Evolutionary conservation across 2,113 vertebrate species (phyloP), one percentile per base, ranked within the genome.

Genomic region (Menura novaehollandiae): DNA sequence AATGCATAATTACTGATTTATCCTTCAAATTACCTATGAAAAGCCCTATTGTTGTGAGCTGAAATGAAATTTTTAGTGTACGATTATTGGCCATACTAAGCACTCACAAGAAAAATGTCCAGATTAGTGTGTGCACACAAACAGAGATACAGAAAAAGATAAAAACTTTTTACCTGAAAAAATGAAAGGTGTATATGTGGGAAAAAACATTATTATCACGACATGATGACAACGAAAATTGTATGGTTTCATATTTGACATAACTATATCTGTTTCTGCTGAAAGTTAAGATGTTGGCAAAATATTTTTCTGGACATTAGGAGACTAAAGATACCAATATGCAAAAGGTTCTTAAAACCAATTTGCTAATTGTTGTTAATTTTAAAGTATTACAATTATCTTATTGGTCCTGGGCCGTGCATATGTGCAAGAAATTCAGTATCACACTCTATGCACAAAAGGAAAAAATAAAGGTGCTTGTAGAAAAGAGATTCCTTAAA

Each of bases 1-100:
- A 88, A 94, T 71, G 46, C 69, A 60, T 89, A 89, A 94, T 94
- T 95, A 95, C 73, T 78, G 77, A 95, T 89, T 95, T 94, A 93
- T 44, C 75, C 74, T 89, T 85, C 73, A 95, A 78, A 93, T 78
- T 91, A 73, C 8, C 2, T 73, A 90, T 90, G 85, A 96, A 89
- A 91, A 95, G 86, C 53, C 52, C 84, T 91, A 75, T 43, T 89
- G 56, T 86, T 81, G 39, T 64, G 23, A 37, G 32, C 60, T 26
- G 1, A 87, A 75, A 90, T 56, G 5, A 73, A 87, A 81, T 71
- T 72, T 64, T 84, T 59, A 59, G 71, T 13, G n/a, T 67, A 74
- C 33, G 26, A 69, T 89, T 94, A 72, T 32, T 87, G n/a, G 75
- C 7, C 86, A 81, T 46, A 64, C 39, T 81, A 89, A 81, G 81